Evolutionary conservation across 2,113 vertebrate species (phyloP), one percentile per base, ranked within the genome.

Genomic region (Uria aalge): DNA sequence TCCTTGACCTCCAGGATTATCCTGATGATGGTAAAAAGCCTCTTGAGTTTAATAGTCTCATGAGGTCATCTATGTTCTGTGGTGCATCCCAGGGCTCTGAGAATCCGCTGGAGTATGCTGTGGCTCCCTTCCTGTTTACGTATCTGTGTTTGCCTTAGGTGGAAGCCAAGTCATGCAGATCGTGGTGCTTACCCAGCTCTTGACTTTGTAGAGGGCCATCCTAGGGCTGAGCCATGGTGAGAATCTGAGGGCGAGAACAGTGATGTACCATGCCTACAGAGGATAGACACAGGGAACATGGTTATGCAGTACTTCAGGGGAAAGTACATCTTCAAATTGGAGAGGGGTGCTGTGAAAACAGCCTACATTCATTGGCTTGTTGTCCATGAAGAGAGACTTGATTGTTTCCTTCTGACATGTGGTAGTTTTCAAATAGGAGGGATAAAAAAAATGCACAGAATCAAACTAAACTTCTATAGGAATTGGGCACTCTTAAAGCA

Each of bases 201-300:
- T 47, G 29, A 22, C 24, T 72, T 60, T 60, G 36, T 48, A 19
- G 77, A 60, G 21, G 26, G 27, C 36, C 43, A 32, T 60, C 32
- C 47, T 23, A 40, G 41, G 47, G 8, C 8, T 55, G 2, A 3
- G 40, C 67, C 12, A 17, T 12, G 38, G 29, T 67, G 36, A 30
- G 36, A 48, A 17, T 50, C 36, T 41, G 48, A 63, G 29, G 36
- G 20, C 30, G 13, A 63, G 73, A 50, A 29, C 9, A 29, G 22
- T 17, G 30, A 41, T 76, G 15, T 40, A 50, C 41, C 17, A 23
- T 56, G 41, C 27, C 27, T 34, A 36, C 17, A 45, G 67, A 47
- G 21, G 9, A 30, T 1, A 19, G 67, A 13, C 3, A 2, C 27
- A 38, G 40, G n/a, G 32, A 41, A 66, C 1, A 2, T 47, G 64